These are phyloP conservation scores for Sesamia inferens DNA, from an alignment of 2,888 invertebrate species.

Conservation along the genomic window DNA sequence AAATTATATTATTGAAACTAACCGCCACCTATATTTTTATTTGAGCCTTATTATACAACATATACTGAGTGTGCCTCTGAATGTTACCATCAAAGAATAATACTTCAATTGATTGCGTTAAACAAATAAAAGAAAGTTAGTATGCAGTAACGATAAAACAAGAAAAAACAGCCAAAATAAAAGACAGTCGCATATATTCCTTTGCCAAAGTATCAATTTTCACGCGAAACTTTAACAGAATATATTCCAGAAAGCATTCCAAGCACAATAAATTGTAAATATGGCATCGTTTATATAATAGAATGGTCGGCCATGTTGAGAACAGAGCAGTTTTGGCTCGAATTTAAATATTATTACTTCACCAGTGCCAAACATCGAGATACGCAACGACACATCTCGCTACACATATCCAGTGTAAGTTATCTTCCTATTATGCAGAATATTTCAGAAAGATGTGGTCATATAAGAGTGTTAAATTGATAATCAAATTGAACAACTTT, in stretches of 20 bases:
- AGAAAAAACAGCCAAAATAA: neutral
- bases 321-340: conserved; percentile 18
- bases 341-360: conserved; percentile 54
- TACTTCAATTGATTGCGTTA: too few relatives aligned
- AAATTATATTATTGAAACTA: too few relatives aligned
- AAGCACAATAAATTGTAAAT: conserved; percentile 29
- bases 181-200: neutral
- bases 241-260: neutral
- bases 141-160: too few relatives aligned
- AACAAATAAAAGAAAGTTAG: too few relatives aligned
- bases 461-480: too few relatives aligned
- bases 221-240: neutral
- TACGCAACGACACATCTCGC: neutral
- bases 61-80: too few relatives aligned
- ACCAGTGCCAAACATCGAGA: conserved; percentile 4
- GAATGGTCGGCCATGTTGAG: conserved; percentile 13
- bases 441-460: too few relatives aligned
- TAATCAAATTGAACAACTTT: too few relatives aligned
- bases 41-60: too few relatives aligned
- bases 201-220: conserved; percentile 3
- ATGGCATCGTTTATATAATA: conserved; percentile 42
- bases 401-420: neutral
- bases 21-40: too few relatives aligned
- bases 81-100: too few relatives aligned
- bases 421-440: neutral